Conservation (phyloP, 2,113 vertebrate genomes). For the Mohoua ochrocephala region DNA sequence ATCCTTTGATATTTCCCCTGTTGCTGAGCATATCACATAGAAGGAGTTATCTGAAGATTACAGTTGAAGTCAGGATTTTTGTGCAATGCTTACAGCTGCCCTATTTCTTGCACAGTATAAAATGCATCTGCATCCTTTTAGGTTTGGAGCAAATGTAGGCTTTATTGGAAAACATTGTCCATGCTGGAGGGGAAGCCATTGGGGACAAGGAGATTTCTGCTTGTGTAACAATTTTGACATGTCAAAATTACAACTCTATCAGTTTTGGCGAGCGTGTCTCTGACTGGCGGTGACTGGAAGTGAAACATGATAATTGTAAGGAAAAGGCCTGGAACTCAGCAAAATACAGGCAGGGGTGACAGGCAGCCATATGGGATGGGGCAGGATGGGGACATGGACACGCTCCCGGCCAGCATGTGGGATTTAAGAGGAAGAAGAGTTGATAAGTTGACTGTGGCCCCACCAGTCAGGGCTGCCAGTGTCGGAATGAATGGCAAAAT, state of each 20-base stretch:
- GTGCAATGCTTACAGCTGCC: conserved; percentile 13
- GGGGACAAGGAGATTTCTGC: background rate
- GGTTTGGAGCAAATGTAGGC: background rate
- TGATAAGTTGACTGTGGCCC: background rate
- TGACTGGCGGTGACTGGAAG: background rate
- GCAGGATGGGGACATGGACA: background rate
- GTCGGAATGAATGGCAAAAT: conserved; percentile 1
- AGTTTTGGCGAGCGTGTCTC: background rate
- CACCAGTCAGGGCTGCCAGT: background rate
- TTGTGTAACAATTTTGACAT: background rate
- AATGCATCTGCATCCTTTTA: background rate
- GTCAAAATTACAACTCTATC: conserved; percentile 24
- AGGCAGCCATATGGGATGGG: background rate
- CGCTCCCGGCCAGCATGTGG: background rate
- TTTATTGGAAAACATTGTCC: background rate
- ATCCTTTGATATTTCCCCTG: conserved; percentile 11
- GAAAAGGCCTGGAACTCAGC: conserved; percentile 13
- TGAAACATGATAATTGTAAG: background rate
- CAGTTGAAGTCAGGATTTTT: background rate
- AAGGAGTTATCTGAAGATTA: conserved; percentile 40
- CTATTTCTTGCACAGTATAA: background rate
- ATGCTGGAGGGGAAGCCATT: background rate
- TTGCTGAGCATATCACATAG: background rate
- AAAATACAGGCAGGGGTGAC: background rate
- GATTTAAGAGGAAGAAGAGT: conserved; percentile 22